phyloP scores from a whole-genome alignment of 1,140 invertebrate genomes.

The Asobara japonica region DNA sequence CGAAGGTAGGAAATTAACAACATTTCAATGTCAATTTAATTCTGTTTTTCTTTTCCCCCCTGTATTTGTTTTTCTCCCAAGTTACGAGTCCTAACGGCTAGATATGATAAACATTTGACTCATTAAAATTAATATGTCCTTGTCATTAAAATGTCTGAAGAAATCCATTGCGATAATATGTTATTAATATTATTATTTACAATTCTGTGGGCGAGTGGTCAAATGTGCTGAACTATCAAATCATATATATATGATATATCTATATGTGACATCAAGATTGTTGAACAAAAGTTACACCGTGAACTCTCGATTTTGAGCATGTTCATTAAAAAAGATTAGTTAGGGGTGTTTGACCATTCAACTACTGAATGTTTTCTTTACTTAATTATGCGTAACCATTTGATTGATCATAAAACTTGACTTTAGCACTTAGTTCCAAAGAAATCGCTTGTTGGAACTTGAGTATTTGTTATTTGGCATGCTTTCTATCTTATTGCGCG shows the following conservation, averaged over 20 bases:
- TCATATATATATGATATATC: too few species aligned
- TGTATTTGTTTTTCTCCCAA: conserved; percentile 17
- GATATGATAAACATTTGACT: background rate
- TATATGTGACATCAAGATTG: too few species aligned
- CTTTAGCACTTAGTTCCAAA: conserved; percentile 10
- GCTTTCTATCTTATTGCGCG: conserved; percentile 16
- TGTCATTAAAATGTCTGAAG: background rate
- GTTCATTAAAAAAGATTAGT: too few species aligned
- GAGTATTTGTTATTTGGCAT: conserved; percentile 8
- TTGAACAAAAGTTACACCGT: too few species aligned
- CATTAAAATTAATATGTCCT: background rate
- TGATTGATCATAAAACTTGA: conserved; percentile 5
- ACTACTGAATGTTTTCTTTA: too few species aligned
- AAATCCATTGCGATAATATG: conserved; percentile 4
- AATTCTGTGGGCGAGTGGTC: too few species aligned
- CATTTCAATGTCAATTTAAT: background rate
- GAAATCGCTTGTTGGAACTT: conserved; percentile 3
- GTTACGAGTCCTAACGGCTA: background rate
- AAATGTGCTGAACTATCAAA: too few species aligned
- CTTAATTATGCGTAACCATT: conserved; percentile 7
- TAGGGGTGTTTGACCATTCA: too few species aligned
- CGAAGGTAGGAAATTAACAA: conserved; percentile 77
- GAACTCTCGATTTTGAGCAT: too few species aligned
- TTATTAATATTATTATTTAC: conserved; percentile 16
- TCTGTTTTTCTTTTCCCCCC: conserved; percentile 20